Base-by-base conservation (phyloP, 2,888 invertebrate genomes). In the Brachypalpus laphriformis region DNA sequence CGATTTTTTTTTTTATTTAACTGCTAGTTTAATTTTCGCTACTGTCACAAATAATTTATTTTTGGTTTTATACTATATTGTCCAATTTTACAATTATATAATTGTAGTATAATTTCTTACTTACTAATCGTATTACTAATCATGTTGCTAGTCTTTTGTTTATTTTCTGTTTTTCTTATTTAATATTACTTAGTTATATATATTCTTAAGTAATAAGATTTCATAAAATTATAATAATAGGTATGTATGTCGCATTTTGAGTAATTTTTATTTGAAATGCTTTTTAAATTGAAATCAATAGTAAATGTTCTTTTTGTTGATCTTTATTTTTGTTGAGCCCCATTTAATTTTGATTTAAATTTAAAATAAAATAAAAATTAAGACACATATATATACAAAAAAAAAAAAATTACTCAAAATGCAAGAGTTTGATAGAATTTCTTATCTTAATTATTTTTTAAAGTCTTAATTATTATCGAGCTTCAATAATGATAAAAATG, bases 71-170 rank as follows among this genome's bases (percentile, higher is more conserved):
- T 80, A 68, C 81, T 85, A 85, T 87, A 87, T 87, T 87, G 87
- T 87, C 87, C 85, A 87, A 75, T 87, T 86, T 82, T 87, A 87
- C 82, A 87, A 75, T 87, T 77, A 56, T 70, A 82, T 85, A 86
- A 81, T 82, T 82, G 82, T 86, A 72, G 70, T 70, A 37, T 56
- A 83, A 74, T 80, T 70, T 65, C 74, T 80, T 72, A 83, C 47
- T 16, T 18, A 22, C 54, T 78, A 78, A 56, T 63, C 51, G 45
- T 76, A 47, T 56, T 71, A 11, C 22, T 37, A n/a, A 9, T 63
- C 20, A 25, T 57, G 42, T 47, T 8, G n/a, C n/a, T 16, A 59
- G 18, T 34, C 31, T 54, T 34, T 20, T 8, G 54, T n/a, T n/a
- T n/a, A 3, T 34, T 14, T 68, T 56, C 42, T 70, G 42, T 51